Percentiles rank a stretch among this genome's conserved stretches.
These are phyloP conservation scores for Bungarus multicinctus DNA, from an alignment of 2,113 vertebrate genomes.

Conservation along the genomic window DNA sequence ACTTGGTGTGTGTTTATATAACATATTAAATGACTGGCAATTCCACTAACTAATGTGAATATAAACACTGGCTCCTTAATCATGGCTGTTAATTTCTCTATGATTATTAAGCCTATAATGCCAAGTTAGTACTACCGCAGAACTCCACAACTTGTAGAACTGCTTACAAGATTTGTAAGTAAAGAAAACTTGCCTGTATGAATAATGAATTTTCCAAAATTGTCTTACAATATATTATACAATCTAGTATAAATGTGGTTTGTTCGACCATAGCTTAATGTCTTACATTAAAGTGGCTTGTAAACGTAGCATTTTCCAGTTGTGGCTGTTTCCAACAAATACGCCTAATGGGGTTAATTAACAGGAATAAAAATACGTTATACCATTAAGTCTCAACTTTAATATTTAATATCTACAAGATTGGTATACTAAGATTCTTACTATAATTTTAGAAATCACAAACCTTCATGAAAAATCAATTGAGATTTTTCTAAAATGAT, in stretches of 20 bases:
- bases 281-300: background rate
- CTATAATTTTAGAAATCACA: background rate
- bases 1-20: background rate
- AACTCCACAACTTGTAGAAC: background rate
- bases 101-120: background rate
- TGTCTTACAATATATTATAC: background rate
- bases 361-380: background rate
- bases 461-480: background rate
- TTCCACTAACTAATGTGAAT: background rate
- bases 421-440: background rate
- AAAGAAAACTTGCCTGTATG: background rate
- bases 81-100: background rate
- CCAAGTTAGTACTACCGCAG: background rate
- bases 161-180: background rate
- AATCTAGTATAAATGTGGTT: background rate
- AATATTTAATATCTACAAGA: background rate
- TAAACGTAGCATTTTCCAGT: background rate
- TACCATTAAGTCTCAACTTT: background rate
- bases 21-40: background rate
- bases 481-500: background rate
- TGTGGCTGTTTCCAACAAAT: background rate
- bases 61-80: background rate
- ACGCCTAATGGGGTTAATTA: background rate
- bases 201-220: background rate
- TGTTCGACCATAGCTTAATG: background rate